These are phyloP conservation scores for Syngnathoides biaculeatus DNA, from an alignment of 2,113 vertebrate genomes.

Conservation along the genomic window DNA sequence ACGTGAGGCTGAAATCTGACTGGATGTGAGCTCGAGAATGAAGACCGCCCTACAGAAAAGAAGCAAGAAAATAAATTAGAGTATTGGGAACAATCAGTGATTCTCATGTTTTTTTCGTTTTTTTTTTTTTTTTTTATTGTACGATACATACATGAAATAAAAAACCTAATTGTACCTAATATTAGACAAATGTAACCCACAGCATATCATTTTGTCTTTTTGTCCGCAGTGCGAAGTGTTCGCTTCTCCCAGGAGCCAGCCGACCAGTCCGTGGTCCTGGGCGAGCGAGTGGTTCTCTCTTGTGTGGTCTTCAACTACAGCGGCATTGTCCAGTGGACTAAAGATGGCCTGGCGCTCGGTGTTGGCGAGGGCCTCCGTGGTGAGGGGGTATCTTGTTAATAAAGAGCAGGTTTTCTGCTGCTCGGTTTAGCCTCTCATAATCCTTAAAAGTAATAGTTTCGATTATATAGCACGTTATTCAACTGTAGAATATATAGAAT, in stretches of 20 bases:
- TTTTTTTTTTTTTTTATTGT: no score
- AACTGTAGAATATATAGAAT: no score
- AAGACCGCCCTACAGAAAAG: no score
- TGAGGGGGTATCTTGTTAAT: constrained; percentile 49
- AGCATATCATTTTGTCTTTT: constrained; percentile 11
- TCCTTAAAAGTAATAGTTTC: neutral
- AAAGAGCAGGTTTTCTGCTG: neutral
- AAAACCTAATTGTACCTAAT: neutral
- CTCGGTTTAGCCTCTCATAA: neutral
- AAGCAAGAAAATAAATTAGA: no score
- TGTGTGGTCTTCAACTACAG: constrained; percentile 94
- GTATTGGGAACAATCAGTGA: no score
- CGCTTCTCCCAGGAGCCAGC: constrained; percentile 90
- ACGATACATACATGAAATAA: neutral
- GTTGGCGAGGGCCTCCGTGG: constrained; percentile 89
- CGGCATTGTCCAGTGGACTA: constrained; percentile 96
- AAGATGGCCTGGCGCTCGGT: constrained; percentile 90
- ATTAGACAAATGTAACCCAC: constrained; percentile 20
- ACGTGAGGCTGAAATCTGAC: no score
- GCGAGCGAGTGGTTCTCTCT: constrained; percentile 82
- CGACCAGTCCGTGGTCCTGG: constrained; percentile 90
- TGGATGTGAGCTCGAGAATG: no score
- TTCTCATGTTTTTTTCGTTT: no score
- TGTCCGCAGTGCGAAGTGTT: constrained; percentile 70
- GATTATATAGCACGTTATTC: neutral